phyloP scores from a whole-genome alignment of 2,797 vertebrate genomes.

The Lemur catta region DNA sequence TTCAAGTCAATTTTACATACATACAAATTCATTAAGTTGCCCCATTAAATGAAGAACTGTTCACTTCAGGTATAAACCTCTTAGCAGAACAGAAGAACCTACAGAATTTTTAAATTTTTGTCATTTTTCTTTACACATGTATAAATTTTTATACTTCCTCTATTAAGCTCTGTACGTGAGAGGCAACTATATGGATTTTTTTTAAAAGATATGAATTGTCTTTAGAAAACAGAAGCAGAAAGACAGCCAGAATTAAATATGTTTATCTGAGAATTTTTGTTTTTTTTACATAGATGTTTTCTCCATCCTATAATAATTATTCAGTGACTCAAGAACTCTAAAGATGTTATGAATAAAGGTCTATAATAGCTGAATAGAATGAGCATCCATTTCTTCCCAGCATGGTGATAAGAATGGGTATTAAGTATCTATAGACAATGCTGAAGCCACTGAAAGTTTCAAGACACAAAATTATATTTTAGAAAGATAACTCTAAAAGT shows the following conservation, averaged over 20 bases:
- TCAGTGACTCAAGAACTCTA: not conserved
- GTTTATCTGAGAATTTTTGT: not conserved
- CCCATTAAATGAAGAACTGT: not conserved
- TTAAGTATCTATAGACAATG: not conserved
- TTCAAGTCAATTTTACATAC: not conserved
- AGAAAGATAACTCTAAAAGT: not conserved
- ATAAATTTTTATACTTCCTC: not conserved
- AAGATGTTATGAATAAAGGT: not conserved
- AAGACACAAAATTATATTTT: not conserved
- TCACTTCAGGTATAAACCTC: not conserved
- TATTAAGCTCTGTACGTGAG: not conserved
- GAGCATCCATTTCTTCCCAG: not conserved
- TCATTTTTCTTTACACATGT: not conserved
- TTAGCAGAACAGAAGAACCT: not conserved
- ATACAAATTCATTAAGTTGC: not conserved
- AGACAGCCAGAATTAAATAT: not conserved
- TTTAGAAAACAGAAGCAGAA: constrained; percentile 20
- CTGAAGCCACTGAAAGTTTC: not conserved
- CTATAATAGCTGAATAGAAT: not conserved
- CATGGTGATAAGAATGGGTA: not conserved
- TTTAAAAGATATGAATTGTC: not conserved
- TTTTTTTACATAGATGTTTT: constrained; percentile 1
- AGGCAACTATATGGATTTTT: not conserved
- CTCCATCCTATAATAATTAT: not conserved
- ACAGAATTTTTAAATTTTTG: not conserved